Conservation (phyloP, 2,888 invertebrate species). For the Cantharis rustica region DNA sequence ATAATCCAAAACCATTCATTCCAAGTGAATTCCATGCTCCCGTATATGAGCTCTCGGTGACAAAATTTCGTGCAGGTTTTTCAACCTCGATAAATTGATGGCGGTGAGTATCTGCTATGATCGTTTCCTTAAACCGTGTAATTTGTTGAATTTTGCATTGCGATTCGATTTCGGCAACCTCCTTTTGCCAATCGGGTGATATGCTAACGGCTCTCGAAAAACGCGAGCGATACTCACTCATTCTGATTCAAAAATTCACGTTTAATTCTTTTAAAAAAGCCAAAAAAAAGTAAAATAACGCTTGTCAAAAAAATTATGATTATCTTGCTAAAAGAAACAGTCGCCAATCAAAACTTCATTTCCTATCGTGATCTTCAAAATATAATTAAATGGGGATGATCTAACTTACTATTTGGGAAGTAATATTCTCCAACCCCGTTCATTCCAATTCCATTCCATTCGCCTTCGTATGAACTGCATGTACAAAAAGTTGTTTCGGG, state of each 20-base stretch:
- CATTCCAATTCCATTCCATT: slow-evolving; percentile 66
- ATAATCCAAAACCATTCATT: slow-evolving; percentile 66
- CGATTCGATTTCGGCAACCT: not conserved
- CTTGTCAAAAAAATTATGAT: not conserved
- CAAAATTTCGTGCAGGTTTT: slow-evolving; percentile 14
- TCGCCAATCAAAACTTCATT: not conserved
- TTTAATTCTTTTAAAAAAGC: not conserved
- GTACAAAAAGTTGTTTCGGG: slow-evolving; percentile 45
- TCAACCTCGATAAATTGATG: not conserved
- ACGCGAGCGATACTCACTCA: not conserved
- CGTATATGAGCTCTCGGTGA: slow-evolving; percentile 62
- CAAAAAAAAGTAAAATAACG: not conserved
- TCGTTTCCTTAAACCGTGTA: not conserved
- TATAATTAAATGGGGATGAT: not conserved
- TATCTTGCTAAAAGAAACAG: not conserved
- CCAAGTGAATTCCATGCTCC: slow-evolving; percentile 66
- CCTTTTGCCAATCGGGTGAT: not conserved
- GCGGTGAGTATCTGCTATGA: not conserved
- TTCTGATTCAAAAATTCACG: not conserved
- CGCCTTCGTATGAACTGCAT: slow-evolving; percentile 64
- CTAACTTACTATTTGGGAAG: slow-evolving; percentile 62
- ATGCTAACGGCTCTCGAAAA: not conserved
- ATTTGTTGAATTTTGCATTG: not conserved
- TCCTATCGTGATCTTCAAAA: not conserved
- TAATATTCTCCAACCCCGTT: slow-evolving; percentile 64